Base-by-base conservation (phyloP, 2,797 vertebrate species). In the Eidolon dupreanum region DNA sequence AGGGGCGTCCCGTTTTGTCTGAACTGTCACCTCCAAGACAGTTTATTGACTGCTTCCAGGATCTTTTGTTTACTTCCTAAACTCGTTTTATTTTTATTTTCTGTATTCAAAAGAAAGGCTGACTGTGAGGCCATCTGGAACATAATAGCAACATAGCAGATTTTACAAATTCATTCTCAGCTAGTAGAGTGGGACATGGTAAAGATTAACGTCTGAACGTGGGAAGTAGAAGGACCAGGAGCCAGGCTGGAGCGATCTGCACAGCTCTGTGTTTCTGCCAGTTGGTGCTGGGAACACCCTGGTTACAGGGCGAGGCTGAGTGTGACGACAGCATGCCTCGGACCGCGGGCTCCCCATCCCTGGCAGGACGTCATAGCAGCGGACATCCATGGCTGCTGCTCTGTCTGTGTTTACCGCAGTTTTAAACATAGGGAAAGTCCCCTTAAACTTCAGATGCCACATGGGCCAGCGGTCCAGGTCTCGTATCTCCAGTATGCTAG, bases 381-480 rank as follows among this genome's bases (percentile, higher is more conserved):
- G 11, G 65, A 15, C 12, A 0, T 0, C 8, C 46, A 10, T n/a
- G 3, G 16, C 63, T 8, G 33, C 66, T 20, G 2, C n/a, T 57
- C 22, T 3, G 3, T 15, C 53, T 26, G 16, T 36, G 20, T 38
- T 28, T 17, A 19, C 6, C n/a, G 5, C 71, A 17, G 26, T 33
- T 31, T 68, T 17, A 3, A 28, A 9, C 0, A 2, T 5, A n/a
- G 43, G 28, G 68, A 8, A 16, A 1, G 31, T 31, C n/a, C 49
- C 38, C n/a, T 5, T 33, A 2, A 28, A 2, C 41, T 6, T 53
- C 31, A 6, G 0, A 2, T 20, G n/a, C 46, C 24, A 1, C 5
- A 0, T 2, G 61, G 41, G 26, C 57, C n/a, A 0, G 2, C 5
- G 2, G 79, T 33, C 65, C 15, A 0, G 2, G 17, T 6, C 6